Evolutionary conservation across 2,888 invertebrate genomes (phyloP).

Genomic region (Synanthedon andrenaeformis): DNA sequence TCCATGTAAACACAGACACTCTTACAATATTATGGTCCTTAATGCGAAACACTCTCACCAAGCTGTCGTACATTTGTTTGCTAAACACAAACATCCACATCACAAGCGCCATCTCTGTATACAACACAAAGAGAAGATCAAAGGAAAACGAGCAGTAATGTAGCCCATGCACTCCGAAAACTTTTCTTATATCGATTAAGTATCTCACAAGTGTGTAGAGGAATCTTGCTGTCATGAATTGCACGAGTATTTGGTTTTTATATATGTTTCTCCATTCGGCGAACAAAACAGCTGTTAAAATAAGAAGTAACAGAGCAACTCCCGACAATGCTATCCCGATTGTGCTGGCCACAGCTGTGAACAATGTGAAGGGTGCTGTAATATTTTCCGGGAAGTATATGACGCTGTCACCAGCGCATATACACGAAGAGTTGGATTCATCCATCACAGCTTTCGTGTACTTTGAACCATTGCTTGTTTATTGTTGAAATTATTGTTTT

Average conservation of each 20-base stretch:
- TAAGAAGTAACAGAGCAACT: conserved; percentile 29
- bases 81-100: conserved; percentile 53
- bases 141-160: conserved; percentile 12
- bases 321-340: conserved; percentile 35
- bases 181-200: conserved; percentile 22
- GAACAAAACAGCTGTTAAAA: conserved; percentile 39
- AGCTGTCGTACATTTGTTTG: conserved; percentile 40
- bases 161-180: conserved; percentile 13
- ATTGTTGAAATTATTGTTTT: not conserved
- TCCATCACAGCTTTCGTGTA: not conserved
- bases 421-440: not conserved
- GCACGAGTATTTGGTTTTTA: conserved; percentile 51
- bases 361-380: conserved; percentile 12
- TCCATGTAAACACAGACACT: conserved; percentile 35
- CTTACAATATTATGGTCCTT: conserved; percentile 22
- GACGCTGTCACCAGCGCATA: conserved; percentile 6
- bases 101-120: conserved; percentile 38
- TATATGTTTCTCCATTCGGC: conserved; percentile 44
- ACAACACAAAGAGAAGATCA: conserved; percentile 23
- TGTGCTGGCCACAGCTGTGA: conserved; percentile 28
- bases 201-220: conserved; percentile 35
- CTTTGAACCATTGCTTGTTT: too few species aligned
- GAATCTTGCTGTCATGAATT: conserved; percentile 47
- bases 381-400: conserved; percentile 14
- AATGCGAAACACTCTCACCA: conserved; percentile 39